phyloP scores from a whole-genome alignment of 1,140 invertebrate genomes.

The Drosophila teissieri region DNA sequence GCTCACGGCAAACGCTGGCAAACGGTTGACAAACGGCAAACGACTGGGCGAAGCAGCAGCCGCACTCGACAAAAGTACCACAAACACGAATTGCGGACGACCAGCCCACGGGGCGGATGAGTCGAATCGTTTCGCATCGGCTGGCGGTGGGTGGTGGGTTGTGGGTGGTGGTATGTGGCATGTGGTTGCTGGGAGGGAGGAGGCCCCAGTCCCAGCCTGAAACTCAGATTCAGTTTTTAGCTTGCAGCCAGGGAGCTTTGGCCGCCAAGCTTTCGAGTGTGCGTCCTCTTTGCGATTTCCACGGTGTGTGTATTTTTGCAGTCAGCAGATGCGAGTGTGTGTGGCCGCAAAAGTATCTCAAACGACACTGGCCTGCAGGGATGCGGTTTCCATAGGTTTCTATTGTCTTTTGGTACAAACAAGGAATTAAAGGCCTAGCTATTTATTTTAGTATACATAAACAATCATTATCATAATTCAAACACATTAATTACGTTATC shows the following conservation, averaged over 20 bases:
- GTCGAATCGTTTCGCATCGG: slow-evolving; percentile 1
- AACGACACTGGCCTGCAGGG: slow-evolving; percentile 19
- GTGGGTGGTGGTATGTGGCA: background rate
- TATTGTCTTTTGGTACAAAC: too few species aligned
- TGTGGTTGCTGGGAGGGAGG: too few species aligned
- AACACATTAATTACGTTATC: too few species aligned
- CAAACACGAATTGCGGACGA: slow-evolving; percentile 39
- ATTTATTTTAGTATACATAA: too few species aligned
- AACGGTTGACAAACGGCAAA: slow-evolving; percentile 72
- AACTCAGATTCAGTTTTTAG: slow-evolving; percentile 4
- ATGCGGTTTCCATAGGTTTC: background rate
- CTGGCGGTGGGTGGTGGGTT: slow-evolving; percentile 5
- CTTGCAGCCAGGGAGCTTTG: slow-evolving; percentile 17
- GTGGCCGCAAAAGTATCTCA: slow-evolving; percentile 23
- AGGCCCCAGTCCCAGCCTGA: slow-evolving; percentile 5
- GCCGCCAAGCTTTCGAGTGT: slow-evolving; percentile 30
- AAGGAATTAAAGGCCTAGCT: too few species aligned
- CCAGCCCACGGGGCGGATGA: slow-evolving; percentile 37
- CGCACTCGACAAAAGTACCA: slow-evolving; percentile 64
- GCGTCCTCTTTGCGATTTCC: slow-evolving; percentile 29
- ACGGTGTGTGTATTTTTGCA: slow-evolving; percentile 6
- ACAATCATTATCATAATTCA: too few species aligned
- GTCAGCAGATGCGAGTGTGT: slow-evolving; percentile 25
- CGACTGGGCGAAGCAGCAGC: slow-evolving; percentile 72
- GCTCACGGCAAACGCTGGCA: slow-evolving; percentile 55